Evolutionary conservation across 2,113 vertebrate species (phyloP), one percentile per base, ranked within the genome.

Genomic region (Brienomyrus longianalis): DNA sequence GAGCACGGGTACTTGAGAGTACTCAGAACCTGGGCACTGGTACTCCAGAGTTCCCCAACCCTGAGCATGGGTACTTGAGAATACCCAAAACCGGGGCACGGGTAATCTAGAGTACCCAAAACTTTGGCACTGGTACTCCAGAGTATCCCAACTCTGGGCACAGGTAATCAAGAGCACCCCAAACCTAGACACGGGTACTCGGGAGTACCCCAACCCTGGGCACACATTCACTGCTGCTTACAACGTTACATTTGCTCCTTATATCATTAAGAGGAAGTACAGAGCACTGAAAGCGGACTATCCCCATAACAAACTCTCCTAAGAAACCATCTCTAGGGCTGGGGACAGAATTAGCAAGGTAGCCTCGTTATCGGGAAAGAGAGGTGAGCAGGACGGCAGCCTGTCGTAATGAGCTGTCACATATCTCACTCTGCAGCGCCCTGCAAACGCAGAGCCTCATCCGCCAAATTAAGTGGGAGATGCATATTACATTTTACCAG

Each of bases 371-470:
- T 85, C 2, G 17, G 50, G 43, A 89, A 93, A 91, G 90, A 89
- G 88, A 88, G 92, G 92, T 90, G 93, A 90, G 88, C 92, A 89
- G 56, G 91, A 86, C 92, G 92, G 92, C 89, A 90, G 92, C 86
- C 92, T 92, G 89, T 93, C 92, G 89, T 95, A 95, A 95, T 94
- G 92, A 93, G 91, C 91, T 94, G 88, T 47, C 84, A 92, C 91
- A 93, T 90, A 93, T 94, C 93, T 90, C 90, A 88, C 31, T 87
- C 87, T 74, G 74, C 86, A 43, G 83, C 84, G 91, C 93, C 93
- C 92, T 91, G 87, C 91, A 87, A 92, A 90, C 92, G 90, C 92
- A 91, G 62, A 90, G 6, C 47, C 48, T 62, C 48, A 8, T 45
- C 85, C 39, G 10, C 31, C 70, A 89, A 89, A 89, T 89, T 89